A percentile compares a stretch with the other conserved stretches of the same genome.
phyloP scores from a whole-genome alignment of 2,113 vertebrate genomes.

The Dipodomys ordii region DNA sequence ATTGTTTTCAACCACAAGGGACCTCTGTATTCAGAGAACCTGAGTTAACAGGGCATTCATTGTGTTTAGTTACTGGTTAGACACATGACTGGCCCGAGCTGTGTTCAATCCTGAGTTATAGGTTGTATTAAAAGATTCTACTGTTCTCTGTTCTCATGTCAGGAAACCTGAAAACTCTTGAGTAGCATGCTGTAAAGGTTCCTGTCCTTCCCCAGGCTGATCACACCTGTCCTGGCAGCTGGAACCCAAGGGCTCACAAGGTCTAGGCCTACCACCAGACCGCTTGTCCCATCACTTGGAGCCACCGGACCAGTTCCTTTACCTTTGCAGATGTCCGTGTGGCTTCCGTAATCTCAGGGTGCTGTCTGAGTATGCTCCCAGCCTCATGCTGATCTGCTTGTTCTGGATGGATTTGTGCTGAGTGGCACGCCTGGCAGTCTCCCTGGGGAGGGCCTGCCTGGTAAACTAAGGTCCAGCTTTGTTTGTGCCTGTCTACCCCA shows the following conservation, averaged over 20 bases:
- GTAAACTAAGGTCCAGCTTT: background rate
- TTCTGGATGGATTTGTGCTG: background rate
- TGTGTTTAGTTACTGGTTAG: slow-evolving; percentile 43
- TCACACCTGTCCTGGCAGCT: background rate
- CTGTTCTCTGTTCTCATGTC: slow-evolving; percentile 21
- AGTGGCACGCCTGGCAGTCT: background rate
- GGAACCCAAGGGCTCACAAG: background rate
- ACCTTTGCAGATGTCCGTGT: background rate
- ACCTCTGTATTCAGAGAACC: slow-evolving; percentile 57
- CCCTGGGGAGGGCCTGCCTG: background rate
- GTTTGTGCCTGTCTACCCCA: background rate
- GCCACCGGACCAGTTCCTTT: background rate
- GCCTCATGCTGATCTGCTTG: background rate
- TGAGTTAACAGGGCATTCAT: slow-evolving; percentile 2
- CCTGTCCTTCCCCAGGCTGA: background rate
- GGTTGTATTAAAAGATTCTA: slow-evolving; percentile 7
- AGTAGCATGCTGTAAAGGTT: background rate
- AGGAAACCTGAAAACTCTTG: slow-evolving; percentile 14
- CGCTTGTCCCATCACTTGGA: background rate
- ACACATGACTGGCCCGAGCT: background rate
- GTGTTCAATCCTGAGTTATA: background rate
- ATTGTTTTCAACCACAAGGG: slow-evolving; percentile 49
- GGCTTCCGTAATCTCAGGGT: background rate
- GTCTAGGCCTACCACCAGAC: background rate
- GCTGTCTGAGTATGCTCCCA: fast-evolving